Percentiles rank a stretch among this genome's conserved stretches.
Evolutionary conservation across 1,140 invertebrate species (phyloP).

Genomic region (Pseudomyrmex sp.): DNA sequence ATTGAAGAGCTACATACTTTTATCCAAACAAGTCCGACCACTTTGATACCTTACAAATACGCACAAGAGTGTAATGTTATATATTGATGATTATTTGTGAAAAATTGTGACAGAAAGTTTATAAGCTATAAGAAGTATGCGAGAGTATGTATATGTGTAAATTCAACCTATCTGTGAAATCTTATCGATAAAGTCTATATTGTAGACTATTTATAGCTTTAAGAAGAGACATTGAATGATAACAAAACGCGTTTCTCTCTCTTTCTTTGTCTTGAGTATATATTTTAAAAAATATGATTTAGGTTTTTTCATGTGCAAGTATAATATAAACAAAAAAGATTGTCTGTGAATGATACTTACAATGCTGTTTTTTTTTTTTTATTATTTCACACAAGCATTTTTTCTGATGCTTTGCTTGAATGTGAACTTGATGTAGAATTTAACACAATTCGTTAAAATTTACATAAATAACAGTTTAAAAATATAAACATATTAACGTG

Average conservation of each 20-base stretch:
- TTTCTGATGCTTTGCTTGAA: too few relatives aligned
- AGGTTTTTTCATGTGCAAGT: background rate
- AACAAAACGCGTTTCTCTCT: background rate
- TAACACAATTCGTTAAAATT: too few relatives aligned
- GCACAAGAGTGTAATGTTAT: conserved; percentile 39
- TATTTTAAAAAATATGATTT: background rate
- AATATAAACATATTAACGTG: too few relatives aligned
- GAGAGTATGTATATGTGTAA: background rate
- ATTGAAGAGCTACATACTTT: conserved; percentile 3
- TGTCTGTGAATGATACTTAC: too few relatives aligned
- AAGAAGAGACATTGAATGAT: background rate
- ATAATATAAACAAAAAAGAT: too few relatives aligned
- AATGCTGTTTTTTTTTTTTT: too few relatives aligned
- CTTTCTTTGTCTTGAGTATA: too few relatives aligned
- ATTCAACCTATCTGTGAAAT: conserved; percentile 4
- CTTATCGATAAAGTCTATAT: background rate
- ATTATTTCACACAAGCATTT: too few relatives aligned
- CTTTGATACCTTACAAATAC: conserved; percentile 46
- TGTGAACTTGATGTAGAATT: too few relatives aligned
- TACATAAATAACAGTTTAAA: too few relatives aligned
- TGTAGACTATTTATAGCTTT: background rate
- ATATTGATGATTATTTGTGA: conserved; percentile 42
- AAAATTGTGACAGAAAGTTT: conserved; percentile 9
- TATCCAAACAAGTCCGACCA: conserved; percentile 42
- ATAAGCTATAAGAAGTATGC: conserved; percentile 18